A percentile compares a stretch with the other conserved stretches of the same genome.
Evolutionary conservation across 2,113 vertebrate genomes (phyloP).

Genomic region (Solea senegalensis): DNA sequence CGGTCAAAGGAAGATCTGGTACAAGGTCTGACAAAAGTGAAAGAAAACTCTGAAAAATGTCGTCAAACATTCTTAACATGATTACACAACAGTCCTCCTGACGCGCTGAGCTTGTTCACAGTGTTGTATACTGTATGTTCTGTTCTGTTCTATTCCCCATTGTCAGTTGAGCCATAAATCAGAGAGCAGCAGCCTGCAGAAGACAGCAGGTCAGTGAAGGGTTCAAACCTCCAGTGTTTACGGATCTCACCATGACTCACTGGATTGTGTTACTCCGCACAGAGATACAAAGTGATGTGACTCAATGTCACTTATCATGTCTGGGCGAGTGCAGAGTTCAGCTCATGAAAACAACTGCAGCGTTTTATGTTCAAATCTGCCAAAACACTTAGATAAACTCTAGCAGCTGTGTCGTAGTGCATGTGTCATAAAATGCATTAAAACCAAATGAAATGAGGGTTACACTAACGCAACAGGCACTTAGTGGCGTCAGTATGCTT

Average conservation of each 20-base stretch:
- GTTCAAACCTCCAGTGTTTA: conserved; percentile 11
- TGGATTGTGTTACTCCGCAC: conserved; percentile 3
- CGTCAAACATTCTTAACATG: neutral
- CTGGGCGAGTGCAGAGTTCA: conserved; percentile 8
- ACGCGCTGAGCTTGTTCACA: neutral
- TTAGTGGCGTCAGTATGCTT: neutral
- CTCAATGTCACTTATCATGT: neutral
- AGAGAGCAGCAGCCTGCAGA: conserved; percentile 20
- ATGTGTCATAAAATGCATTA: neutral
- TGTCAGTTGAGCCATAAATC: conserved; percentile 40
- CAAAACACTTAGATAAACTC: neutral
- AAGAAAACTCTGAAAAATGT: neutral
- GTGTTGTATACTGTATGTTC: neutral
- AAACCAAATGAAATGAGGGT: neutral
- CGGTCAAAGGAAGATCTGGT: no score
- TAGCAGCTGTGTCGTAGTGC: neutral
- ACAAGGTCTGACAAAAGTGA: neutral
- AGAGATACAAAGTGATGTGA: conserved; percentile 18
- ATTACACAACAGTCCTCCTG: neutral
- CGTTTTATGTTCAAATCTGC: neutral
- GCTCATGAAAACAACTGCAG: conserved; percentile 7
- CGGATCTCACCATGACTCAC: conserved; percentile 24
- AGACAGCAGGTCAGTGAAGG: conserved; percentile 12
- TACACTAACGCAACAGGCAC: neutral
- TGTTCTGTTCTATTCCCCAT: neutral